Base-by-base conservation (phyloP, 2,888 invertebrate species). In the Deladenus siricidicola region DNA sequence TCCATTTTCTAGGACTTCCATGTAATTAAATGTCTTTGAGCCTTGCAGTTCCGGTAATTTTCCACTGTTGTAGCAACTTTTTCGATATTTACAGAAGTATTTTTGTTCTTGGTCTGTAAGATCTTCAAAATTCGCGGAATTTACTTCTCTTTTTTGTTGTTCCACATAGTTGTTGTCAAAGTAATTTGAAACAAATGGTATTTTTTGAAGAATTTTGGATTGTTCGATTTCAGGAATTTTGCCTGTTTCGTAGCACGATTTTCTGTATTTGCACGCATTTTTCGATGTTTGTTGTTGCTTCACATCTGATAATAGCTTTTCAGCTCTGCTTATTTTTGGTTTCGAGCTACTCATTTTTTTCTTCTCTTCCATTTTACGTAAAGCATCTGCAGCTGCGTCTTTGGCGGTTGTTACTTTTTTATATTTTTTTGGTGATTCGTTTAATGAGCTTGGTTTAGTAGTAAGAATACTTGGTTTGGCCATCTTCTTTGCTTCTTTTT, bases 221-320 rank as follows among this genome's bases (percentile, higher is more conserved):
- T n/a, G n/a, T 43, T 19, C 49, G 52, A 17, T 23, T 21, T 66
- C 70, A 19, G 72, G 74, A 23, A 69, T 60, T 8, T 67, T 30
- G 39, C 77, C 78, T 23, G 67, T 72, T 44, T 75, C 71, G 57
- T 78, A 78, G 58, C 77, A 77, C 17, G 68, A 68, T 53, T 72
- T 70, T 14, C 77, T 39, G 47, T 62, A 56, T 50, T 54, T 64
- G 55, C 53, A 52, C 6, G 10, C 55, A 28, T 26, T 8, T 49
- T 39, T 52, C 26, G n/a, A 6, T 34, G 6, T 34, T 34, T 34
- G 6, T 34, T 34, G 8, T 34, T 34, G 6, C 14, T 34, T 34
- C 14, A 34, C 14, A 14, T 34, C 39, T 14, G 14, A 10, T 34
- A 34, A 14, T 14, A 34, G 6, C 14, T 34, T 34, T 34, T 34